phyloP scores from a whole-genome alignment of 2,797 vertebrate species.

The Acridotheres tristis region DNA sequence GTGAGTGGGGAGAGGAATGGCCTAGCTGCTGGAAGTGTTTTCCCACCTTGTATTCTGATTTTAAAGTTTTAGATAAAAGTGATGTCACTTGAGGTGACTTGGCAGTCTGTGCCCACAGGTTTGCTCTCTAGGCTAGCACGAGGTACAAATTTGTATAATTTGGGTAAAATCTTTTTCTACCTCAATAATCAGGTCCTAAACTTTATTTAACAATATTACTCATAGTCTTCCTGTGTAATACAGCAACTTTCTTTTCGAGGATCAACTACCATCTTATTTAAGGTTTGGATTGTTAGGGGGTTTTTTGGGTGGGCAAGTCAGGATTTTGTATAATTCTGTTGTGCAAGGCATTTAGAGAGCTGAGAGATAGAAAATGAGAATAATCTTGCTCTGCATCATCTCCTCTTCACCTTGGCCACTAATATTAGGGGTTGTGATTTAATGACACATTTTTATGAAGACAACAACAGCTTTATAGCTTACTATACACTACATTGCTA shows the following conservation, averaged over 20 bases:
- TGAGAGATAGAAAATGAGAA: background rate
- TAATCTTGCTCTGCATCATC: background rate
- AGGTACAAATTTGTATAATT: background rate
- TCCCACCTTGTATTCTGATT: background rate
- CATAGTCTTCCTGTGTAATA: background rate
- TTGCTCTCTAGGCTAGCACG: background rate
- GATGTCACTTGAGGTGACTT: background rate
- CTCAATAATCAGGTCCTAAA: background rate
- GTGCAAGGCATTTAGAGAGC: background rate
- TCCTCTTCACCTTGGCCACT: background rate
- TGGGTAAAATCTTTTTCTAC: background rate
- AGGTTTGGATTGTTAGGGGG: background rate
- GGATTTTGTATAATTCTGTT: background rate
- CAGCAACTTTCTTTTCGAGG: background rate
- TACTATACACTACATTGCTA: background rate
- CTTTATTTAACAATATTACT: background rate
- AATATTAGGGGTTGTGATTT: background rate
- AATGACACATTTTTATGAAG: background rate
- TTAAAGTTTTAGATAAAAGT: background rate
- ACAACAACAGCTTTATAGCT: background rate
- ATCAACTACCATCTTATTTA: background rate
- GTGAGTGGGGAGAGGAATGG: background rate
- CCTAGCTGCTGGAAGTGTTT: background rate
- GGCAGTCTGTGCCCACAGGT: background rate
- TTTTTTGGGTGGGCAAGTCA: rapidly evolving